Evolutionary conservation across 2,113 vertebrate genomes (phyloP), one percentile per base, ranked within the genome.

Genomic region (Mustela lutreola): DNA sequence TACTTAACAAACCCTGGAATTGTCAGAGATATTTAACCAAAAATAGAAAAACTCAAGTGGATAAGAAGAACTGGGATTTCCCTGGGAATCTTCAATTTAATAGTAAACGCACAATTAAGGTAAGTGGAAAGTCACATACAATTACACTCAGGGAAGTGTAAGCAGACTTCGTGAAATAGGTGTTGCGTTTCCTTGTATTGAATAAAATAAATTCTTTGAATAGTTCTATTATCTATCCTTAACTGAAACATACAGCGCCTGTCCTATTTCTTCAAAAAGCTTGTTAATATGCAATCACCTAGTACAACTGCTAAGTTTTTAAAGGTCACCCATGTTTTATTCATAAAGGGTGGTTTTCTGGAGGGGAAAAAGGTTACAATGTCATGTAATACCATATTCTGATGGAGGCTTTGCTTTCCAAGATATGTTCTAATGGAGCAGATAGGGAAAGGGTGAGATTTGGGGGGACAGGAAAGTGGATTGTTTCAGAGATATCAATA

Each of bases 281-380:
- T 99, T 99, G 99, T 99, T 99, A 99, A 99, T 99, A 99, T 99
- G 99, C 99, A 99, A 98, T 99, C 99, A 99, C 99, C 99, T 99
- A 98, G 98, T 99, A 99, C 98, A 99, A 99, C 98, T 98, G 99
- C 99, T 98, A 99, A 99, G 99, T 99, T 99, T 99, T 99, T 99
- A 99, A 99, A 99, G 99, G 99, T 99, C 99, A 98, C 91, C 98
- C 95, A 99, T 99, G 99, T 99, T 99, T 99, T 99, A 99, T 99
- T 99, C 99, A 99, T 99, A 99, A 99, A 99, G 98, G 98, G 98
- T 99, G 99, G 98, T 99, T 99, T 99, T 99, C 99, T 98, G 98
- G 99, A 99, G 98, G 98, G 98, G 98, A 98, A 99, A 99, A 99
- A 99, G 99, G 99, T 99, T 99, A 99, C 98, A 98, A 95, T 99